phyloP scores from a whole-genome alignment of 2,113 vertebrate genomes.

The Nothocercus julius region DNA sequence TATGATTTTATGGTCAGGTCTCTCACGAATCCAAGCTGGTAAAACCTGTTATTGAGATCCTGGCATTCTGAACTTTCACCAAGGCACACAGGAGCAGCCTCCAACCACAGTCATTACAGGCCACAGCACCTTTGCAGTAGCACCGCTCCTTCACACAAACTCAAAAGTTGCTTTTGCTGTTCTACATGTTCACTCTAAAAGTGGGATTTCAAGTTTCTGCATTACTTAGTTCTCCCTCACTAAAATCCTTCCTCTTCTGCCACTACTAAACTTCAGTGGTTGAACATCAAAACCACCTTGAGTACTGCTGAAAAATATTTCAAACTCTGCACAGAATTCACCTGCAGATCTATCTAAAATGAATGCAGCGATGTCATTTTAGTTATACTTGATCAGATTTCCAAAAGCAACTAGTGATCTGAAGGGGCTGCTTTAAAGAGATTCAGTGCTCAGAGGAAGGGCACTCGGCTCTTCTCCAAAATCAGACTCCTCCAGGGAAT shows the following conservation, averaged over 20 bases:
- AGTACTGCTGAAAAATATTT: neutral
- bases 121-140: neutral
- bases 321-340: neutral
- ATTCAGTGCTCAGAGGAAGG: neutral
- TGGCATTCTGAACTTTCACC: neutral
- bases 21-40: constrained; percentile 10
- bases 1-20: neutral
- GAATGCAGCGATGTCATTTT: neutral
- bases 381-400: neutral
- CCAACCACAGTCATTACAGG: neutral
- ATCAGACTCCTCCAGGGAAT: neutral
- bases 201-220: neutral
- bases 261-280: neutral
- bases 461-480: neutral
- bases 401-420: neutral
- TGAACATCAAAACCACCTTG: rapidly evolving
- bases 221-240: neutral
- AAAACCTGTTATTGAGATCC: neutral
- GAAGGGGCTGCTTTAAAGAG: neutral
- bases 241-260: neutral
- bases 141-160: neutral
- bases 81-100: neutral
- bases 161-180: neutral
- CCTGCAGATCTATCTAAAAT: neutral
- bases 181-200: neutral